Base-by-base conservation (phyloP, 1,140 invertebrate species). In the Dryas iulia region DNA sequence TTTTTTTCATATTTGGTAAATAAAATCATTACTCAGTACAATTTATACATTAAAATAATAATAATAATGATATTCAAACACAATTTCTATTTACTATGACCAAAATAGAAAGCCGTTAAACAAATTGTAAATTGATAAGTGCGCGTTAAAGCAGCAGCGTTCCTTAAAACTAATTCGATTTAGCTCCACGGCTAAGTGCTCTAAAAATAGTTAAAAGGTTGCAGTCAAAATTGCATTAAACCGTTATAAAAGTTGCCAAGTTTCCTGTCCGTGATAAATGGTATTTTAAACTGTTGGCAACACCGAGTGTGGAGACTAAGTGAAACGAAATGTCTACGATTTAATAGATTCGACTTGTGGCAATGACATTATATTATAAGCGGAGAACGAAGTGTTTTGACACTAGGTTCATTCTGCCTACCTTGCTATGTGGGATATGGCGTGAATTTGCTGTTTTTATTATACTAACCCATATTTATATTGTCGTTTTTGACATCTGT, bases 251-350 rank as follows among this genome's bases (percentile, higher is more conserved):
- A 82, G 66, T 81, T 76, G 80, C 78, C 79, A 84, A 84, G 71
- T 78, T 78, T 69, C 74, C 62, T 59, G 58, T 61, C 60, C 57
- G 65, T 90, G 84, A 90, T 82, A 85, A 86, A 90, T 77, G 84
- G 79, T 78, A 66, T 81, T 85, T 88, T 90, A 86, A 90, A 85
- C 78, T 84, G 86, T 90, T 90, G 87, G 84, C 87, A 88, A 82
- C 86, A 80, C 71, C 71, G 68, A 77, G 72, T 81, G 74, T 72
- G 64, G 71, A 60, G 47, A 74, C 64, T 79, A 78, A 79, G 76
- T 82, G 76, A 71, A 74, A 74, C 67, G 78, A 70, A 59, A 65
- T 54, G 25, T 70, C 58, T 65, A 31, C 33, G 23, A 30, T 28
- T 65, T 70, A 63, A 64, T 59, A 59, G 53, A 66, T 66, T 24